These are phyloP conservation scores for Chaetodon trifasciatus DNA, from an alignment of 2,797 vertebrate genomes.

Conservation along the genomic window DNA sequence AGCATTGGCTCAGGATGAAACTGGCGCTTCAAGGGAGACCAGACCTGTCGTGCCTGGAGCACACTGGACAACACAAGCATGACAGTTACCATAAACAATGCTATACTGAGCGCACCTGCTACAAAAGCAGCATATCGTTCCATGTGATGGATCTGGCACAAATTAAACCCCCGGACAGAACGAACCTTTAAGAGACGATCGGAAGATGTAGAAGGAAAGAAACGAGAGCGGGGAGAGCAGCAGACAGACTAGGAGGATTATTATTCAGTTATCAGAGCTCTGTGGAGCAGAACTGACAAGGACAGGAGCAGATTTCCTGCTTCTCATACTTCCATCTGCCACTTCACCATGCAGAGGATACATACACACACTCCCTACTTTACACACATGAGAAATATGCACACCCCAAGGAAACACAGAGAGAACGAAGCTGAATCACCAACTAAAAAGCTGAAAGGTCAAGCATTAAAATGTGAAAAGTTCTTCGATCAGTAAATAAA, in stretches of 20 bases:
- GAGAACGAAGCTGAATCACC: not conserved
- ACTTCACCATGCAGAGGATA: conserved; percentile 83
- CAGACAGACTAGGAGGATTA: conserved; percentile 81
- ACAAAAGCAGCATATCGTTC: conserved; percentile 32
- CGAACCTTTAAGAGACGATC: conserved; percentile 63
- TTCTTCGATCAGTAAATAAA: conserved; percentile 23
- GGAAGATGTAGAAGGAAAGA: conserved; percentile 49
- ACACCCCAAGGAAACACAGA: conserved; percentile 35
- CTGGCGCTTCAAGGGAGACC: not conserved
- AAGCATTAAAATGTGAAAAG: conserved; percentile 27
- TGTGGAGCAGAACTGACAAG: conserved; percentile 87
- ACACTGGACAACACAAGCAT: conserved; percentile 22
- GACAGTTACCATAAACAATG: conserved; percentile 32
- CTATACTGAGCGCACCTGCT: conserved; percentile 12
- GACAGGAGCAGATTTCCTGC: conserved; percentile 88
- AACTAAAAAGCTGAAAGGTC: conserved; percentile 39
- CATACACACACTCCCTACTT: conserved; percentile 36
- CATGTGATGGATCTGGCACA: conserved; percentile 50
- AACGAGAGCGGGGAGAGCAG: conserved; percentile 56
- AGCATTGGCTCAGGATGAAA: not conserved
- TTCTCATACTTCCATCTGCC: conserved; percentile 87
- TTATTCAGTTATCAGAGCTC: conserved; percentile 89
- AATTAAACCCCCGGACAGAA: conserved; percentile 61
- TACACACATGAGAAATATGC: conserved; percentile 34
- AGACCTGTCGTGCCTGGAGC: not conserved